Evolutionary conservation across 2,888 invertebrate genomes (phyloP).

Genomic region (Drosophila niveifrons): DNA sequence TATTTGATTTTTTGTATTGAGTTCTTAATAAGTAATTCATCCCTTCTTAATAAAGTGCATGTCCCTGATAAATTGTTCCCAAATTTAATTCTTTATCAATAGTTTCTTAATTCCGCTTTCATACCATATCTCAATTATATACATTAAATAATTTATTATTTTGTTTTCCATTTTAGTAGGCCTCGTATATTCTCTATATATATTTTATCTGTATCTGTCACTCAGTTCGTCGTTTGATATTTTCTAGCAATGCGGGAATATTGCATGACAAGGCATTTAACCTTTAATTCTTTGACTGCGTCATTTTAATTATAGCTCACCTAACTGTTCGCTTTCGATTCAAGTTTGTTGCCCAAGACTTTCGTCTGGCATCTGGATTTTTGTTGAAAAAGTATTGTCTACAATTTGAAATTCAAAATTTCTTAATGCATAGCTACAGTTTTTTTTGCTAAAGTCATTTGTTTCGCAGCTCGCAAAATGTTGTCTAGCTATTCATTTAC

Average conservation of each 20-base stretch:
- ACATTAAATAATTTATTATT: no score
- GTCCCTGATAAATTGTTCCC: no score
- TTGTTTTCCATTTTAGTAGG: no score
- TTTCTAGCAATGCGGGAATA: neutral
- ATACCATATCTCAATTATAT: no score
- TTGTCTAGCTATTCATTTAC: neutral
- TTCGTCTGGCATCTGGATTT: slow-evolving; percentile 8
- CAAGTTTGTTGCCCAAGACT: slow-evolving; percentile 40
- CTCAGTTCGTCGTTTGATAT: neutral
- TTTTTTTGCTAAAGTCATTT: neutral
- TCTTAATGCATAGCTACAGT: neutral
- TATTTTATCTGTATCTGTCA: neutral
- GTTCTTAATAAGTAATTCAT: no score
- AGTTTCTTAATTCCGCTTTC: no score
- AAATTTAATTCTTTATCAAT: no score
- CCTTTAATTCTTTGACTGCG: neutral
- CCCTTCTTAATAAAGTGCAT: no score
- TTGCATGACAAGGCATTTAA: neutral
- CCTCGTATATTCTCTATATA: no score
- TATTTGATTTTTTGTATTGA: no score
- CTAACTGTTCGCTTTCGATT: neutral
- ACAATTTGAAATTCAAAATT: neutral
- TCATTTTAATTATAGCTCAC: no score
- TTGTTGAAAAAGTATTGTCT: no score
- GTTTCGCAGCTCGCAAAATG: neutral